Evolutionary conservation across 1,140 invertebrate species (phyloP), one percentile per base, ranked within the genome.

Genomic region (Drosophila ohnishii): DNA sequence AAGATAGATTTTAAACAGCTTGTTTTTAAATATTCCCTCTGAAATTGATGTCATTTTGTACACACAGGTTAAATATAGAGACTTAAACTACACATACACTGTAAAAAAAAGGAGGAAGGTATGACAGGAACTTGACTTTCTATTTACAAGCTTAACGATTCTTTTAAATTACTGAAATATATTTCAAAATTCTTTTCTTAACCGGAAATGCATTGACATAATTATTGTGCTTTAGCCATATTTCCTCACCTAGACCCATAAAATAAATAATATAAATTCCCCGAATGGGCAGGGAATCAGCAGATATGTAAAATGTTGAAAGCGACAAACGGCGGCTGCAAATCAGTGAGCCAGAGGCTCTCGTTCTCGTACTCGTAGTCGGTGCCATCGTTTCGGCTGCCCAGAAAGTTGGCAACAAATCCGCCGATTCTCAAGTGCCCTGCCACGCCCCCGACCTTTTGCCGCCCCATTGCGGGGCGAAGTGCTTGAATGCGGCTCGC

Each of bases 391-490:
- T 39, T 66, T 35, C 30, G 37, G 37, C 32, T 63, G 59, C 70
- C 60, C 59, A 65, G 72, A 74, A 75, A 75, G 70, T 75, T 75
- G 72, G 70, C 72, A 75, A 64, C 72, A 65, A 74, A 65, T 75
- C 74, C 37, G 51, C 44, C n/a, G 59, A 35, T 74, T 58, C 51
- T 74, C 70, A 74, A 75, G 70, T 75, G 45, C 70, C 32, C 48
- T n/a, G 57, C 39, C 40, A 45, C 32, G 25, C 39, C 34, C 56
- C 25, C 37, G 32, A 37, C 32, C 14, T 34, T 16, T 13, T 14
- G n/a, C 63, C 14, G 14, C 37, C 28, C 25, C 13, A 13, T n/a
- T 10, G 9, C 10, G 13, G 40, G 28, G 19, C 32, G 64, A 72
- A 71, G 69, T 72, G 66, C 47, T 62, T 37, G 57, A 61, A 37